A percentile compares a stretch with the other conserved stretches of the same genome.
phyloP scores from a whole-genome alignment of 2,113 vertebrate genomes.

The Macrotis lagotis region DNA sequence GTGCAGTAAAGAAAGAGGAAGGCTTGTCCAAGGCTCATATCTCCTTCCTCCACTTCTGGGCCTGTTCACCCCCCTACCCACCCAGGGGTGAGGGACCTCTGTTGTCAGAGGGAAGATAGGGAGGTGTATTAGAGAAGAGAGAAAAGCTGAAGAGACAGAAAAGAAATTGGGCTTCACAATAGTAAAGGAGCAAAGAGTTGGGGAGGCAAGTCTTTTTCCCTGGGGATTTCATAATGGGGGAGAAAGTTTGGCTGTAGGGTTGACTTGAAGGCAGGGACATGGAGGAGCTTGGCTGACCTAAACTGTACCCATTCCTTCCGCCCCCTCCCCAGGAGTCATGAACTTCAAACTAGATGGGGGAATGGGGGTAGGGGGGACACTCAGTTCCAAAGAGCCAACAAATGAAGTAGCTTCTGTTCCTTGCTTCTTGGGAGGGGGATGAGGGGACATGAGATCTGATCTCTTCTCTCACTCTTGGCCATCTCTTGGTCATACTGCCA shows the following conservation, averaged over 20 bases:
- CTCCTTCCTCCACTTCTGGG: not conserved
- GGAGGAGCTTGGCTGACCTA: not conserved
- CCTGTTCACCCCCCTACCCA: not conserved
- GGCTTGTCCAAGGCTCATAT: not conserved
- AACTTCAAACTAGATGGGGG: not conserved
- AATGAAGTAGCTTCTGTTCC: conserved; percentile 69
- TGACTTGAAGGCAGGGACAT: not conserved
- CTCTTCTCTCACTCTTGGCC: not conserved
- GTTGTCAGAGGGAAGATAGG: not conserved
- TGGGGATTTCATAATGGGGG: conserved; percentile 41
- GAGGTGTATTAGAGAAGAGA: conserved; percentile 1
- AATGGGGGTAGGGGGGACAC: conserved; percentile 29
- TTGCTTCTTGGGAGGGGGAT: not conserved
- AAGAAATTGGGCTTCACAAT: conserved; percentile 49
- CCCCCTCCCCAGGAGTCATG: not conserved
- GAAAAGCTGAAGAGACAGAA: conserved; percentile 7
- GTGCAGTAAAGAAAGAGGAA: not conserved
- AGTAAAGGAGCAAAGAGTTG: conserved; percentile 65
- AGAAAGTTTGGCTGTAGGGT: conserved; percentile 27
- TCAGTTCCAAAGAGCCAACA: conserved; percentile 53
- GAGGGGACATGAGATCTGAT: not conserved
- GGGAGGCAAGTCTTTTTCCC: conserved; percentile 73
- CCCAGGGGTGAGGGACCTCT: not conserved
- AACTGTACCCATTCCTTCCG: not conserved
- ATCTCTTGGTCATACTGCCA: not conserved